phyloP scores from a whole-genome alignment of 2,797 vertebrate genomes.

The Alcedo atthis region DNA sequence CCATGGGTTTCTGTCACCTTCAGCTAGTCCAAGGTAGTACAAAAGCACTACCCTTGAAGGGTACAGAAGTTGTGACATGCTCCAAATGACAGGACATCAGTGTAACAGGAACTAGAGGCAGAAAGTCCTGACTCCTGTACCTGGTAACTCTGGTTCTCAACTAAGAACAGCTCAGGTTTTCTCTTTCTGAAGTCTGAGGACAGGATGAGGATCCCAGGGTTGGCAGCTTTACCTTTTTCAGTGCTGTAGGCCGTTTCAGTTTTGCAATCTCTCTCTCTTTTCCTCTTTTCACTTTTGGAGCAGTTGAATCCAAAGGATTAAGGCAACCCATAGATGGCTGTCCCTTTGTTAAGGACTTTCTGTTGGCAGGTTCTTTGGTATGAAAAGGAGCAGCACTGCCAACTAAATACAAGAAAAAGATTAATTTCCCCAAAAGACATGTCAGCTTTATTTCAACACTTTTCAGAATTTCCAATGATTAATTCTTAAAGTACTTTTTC shows the following conservation, averaged over 20 bases:
- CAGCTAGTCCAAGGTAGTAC: neutral
- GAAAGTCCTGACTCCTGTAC: neutral
- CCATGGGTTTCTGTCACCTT: neutral
- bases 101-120: neutral
- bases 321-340: slow-evolving; percentile 82
- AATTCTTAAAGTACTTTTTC: slow-evolving; percentile 48
- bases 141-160: neutral
- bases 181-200: neutral
- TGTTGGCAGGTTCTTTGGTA: slow-evolving; percentile 82
- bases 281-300: slow-evolving; percentile 91
- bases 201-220: neutral
- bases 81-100: neutral
- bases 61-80: neutral
- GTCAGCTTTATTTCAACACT: slow-evolving; percentile 31
- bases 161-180: neutral
- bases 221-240: slow-evolving; percentile 89
- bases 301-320: slow-evolving; percentile 90
- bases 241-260: slow-evolving; percentile 95
- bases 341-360: slow-evolving; percentile 82
- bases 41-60: no score
- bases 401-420: slow-evolving; percentile 79
- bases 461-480: slow-evolving; percentile 37
- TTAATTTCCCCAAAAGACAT: slow-evolving; percentile 15
- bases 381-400: slow-evolving; percentile 91
- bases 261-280: slow-evolving; percentile 96